Evolutionary conservation across 2,888 invertebrate genomes (phyloP).

Genomic region (Tetheella fluctuosa): DNA sequence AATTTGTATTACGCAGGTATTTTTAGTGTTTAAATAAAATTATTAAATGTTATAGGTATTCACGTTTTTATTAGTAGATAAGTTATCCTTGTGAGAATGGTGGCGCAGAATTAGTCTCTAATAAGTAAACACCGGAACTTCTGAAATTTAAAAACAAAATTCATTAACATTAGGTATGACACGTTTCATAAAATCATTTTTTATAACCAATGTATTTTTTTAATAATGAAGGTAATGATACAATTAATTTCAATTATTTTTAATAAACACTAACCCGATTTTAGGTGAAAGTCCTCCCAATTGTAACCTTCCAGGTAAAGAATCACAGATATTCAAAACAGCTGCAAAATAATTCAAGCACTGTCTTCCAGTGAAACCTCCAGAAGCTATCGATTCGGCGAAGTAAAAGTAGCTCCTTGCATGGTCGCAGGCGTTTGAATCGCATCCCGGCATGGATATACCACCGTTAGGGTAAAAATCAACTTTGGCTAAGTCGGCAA

Average conservation of each 20-base stretch:
- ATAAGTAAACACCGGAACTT: slow-evolving; percentile 50
- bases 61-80: background rate
- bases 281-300: slow-evolving; percentile 67
- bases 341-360: slow-evolving; percentile 62
- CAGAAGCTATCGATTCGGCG: slow-evolving; percentile 56
- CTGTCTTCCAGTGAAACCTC: slow-evolving; percentile 60
- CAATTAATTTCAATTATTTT: background rate
- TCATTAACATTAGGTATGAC: background rate
- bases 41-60: slow-evolving; percentile 18
- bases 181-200: background rate
- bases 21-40: slow-evolving; percentile 39
- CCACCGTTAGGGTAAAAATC: slow-evolving; percentile 71
- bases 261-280: slow-evolving; percentile 49
- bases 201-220: too few relatives aligned
- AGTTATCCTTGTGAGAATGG: slow-evolving; percentile 56
- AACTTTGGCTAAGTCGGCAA: slow-evolving; percentile 55
- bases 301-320: slow-evolving; percentile 49
- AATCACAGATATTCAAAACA: slow-evolving; percentile 47
- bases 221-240: background rate
- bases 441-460: slow-evolving; percentile 65
- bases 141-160: slow-evolving; percentile 42
- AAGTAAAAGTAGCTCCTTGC: slow-evolving; percentile 59
- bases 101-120: slow-evolving; percentile 60
- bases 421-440: slow-evolving; percentile 60
- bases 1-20: slow-evolving; percentile 46